Base-by-base conservation (phyloP, 2,797 vertebrate genomes). In the Diplodus puntazzo region DNA sequence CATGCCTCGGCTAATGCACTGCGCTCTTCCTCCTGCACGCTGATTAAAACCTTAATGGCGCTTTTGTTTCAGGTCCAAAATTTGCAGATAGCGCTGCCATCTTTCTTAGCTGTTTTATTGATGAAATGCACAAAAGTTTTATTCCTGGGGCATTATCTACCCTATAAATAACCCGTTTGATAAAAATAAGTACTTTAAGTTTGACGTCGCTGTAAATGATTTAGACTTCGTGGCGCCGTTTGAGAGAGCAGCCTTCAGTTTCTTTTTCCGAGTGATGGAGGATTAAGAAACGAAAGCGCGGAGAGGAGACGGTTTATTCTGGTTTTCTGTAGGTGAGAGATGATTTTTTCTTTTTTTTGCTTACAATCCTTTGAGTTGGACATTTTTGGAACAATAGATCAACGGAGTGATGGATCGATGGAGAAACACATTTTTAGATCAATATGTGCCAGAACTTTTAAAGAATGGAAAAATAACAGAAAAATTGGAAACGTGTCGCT, bases 11-110 rank as follows among this genome's bases (percentile, higher is more conserved):
- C 86, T 92, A 92, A 91, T 90, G 93, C 86, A 86, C 80, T 49
- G 78, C 52, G 71, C 34, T 71, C 80, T 74, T 77, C 73, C 75
- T 72, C 42, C 84, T 65, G 65, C 80, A 63, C 53, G 69, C 82
- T 90, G 86, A 91, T 90, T 82, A 88, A 87, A 87, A 81, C 83
- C 89, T 21, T 92, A 90, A 92, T 91, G 91, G 82, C 14, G 46
- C 78, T 89, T 91, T 88, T 91, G 90, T 91, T 80, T 48, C 79
- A 3, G 85, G 73, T 83, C 89, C 92, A 92, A 89, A 88, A 81
- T 80, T 84, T 64, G 68, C 34, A 34, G 34, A 34, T 34, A 34
- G 63, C 52, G 8, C 43, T 0, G 21, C 64, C 64, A 77, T 83
- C 80, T 57, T 57, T 61, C 58, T 75, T 63, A 60, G 49, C 63